Conservation (phyloP, 2,113 vertebrate genomes). For the Plotosus lineatus region DNA sequence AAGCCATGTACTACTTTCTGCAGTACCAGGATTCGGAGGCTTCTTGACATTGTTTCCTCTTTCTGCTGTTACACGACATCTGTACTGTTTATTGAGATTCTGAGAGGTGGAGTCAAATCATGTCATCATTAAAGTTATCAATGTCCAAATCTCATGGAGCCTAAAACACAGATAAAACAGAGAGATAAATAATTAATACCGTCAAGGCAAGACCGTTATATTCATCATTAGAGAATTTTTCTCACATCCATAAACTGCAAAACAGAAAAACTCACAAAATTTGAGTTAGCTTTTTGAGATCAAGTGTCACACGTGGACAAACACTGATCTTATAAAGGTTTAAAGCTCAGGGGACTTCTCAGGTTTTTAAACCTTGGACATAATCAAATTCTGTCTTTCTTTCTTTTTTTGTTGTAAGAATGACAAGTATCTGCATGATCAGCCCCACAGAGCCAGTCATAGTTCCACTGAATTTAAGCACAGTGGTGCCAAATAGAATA, state of each 20-base stretch:
- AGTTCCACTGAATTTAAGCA: constrained; percentile 35
- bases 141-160: constrained; percentile 2
- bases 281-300: background rate
- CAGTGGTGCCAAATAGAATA: constrained; percentile 40
- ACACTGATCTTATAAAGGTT: background rate
- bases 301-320: constrained; percentile 13
- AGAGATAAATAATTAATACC: background rate
- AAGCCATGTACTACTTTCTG: background rate
- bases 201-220: background rate
- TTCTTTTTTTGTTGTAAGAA: constrained; percentile 32
- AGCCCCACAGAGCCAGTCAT: constrained; percentile 32
- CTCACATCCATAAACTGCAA: constrained; percentile 4
- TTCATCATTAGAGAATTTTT: background rate
- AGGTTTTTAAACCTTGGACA: background rate
- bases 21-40: background rate
- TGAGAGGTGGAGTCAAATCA: constrained; percentile 3
- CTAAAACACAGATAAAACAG: constrained; percentile 7
- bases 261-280: background rate
- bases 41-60: background rate
- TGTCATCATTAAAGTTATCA: constrained; percentile 12
- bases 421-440: constrained; percentile 47
- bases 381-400: constrained; percentile 28
- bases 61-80: background rate
- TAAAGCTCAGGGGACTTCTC: background rate
- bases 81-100: constrained; percentile 1